Evolutionary conservation across 2,888 invertebrate species (phyloP), one percentile per base, ranked within the genome.

Genomic region (Apodemia duryi): DNA sequence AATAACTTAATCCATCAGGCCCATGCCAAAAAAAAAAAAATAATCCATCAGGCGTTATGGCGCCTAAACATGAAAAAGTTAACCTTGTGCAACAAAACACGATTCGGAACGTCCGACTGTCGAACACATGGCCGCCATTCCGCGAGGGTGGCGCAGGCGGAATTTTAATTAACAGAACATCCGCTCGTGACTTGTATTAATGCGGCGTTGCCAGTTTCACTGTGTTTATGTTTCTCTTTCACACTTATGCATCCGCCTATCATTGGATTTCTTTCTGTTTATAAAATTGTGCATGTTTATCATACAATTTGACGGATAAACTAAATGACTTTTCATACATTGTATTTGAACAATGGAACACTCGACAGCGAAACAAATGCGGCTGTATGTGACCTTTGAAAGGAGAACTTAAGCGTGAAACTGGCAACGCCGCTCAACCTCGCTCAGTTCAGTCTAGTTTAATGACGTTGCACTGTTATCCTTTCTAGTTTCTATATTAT

Each of bases 101-200:
- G 86, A 86, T 81, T 86, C 86, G 88, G 85, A 86, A 86, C 89
- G 88, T 85, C 86, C 86, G 84, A 87, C 82, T 81, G 85, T 83
- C 80, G 83, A 88, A 89, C 91, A 91, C 91, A 91, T 91, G 91
- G 91, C 91, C 85, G 86, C 90, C 89, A 91, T 90, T 90, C 90
- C 89, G 91, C 89, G 91, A 91, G 91, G 91, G 91, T 88, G 91
- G 89, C 88, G 84, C 90, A 89, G 91, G 90, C 91, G 90, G 91
- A 91, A 91, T 91, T 91, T 91, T 91, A 91, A 91, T 91, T 91
- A 91, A 89, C 89, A 90, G 91, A 91, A 91, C 90, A 91, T 91
- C 91, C 91, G 91, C 89, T 91, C 90, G 85, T 87, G 85, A 86
- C 85, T 87, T 81, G 78, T 80, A 77, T 51, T 61, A 38, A 83